phyloP scores from a whole-genome alignment of 1,140 invertebrate genomes.

The Oedothorax gibbosus region DNA sequence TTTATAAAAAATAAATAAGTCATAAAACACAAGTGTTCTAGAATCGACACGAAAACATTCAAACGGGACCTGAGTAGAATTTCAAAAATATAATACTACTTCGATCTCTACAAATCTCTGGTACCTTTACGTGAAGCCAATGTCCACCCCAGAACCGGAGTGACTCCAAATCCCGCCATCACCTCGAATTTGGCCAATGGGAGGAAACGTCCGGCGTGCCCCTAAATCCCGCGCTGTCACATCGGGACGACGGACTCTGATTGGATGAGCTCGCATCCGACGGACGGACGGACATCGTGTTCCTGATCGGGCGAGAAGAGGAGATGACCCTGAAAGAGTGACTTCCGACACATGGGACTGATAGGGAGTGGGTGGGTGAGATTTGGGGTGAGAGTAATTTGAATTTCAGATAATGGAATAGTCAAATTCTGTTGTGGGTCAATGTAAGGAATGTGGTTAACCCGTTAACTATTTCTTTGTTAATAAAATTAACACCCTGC shows the following conservation, averaged over 20 bases:
- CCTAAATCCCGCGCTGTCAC: conserved; percentile 58
- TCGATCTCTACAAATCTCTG: neutral
- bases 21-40: neutral
- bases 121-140: conserved; percentile 9
- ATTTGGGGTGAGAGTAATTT: too few species aligned
- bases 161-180: conserved; percentile 59
- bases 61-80: neutral
- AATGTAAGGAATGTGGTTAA: too few species aligned
- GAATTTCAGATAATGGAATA: too few species aligned
- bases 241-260: conserved; percentile 53
- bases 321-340: conserved; percentile 41
- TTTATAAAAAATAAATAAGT: too few species aligned
- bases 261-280: conserved; percentile 57
- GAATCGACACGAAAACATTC: neutral
- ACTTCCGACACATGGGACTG: too few species aligned
- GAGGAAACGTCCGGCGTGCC: conserved; percentile 47
- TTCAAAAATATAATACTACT: neutral
- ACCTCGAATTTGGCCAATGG: conserved; percentile 58
- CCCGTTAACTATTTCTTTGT: too few species aligned
- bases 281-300: conserved; percentile 54
- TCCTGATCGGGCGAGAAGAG: conserved; percentile 31
- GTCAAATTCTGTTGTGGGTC: too few species aligned
- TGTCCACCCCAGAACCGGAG: conserved; percentile 27
- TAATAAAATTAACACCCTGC: too few species aligned
- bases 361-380: too few species aligned